phyloP scores from a whole-genome alignment of 2,888 invertebrate species.

The Papilio gigon region DNA sequence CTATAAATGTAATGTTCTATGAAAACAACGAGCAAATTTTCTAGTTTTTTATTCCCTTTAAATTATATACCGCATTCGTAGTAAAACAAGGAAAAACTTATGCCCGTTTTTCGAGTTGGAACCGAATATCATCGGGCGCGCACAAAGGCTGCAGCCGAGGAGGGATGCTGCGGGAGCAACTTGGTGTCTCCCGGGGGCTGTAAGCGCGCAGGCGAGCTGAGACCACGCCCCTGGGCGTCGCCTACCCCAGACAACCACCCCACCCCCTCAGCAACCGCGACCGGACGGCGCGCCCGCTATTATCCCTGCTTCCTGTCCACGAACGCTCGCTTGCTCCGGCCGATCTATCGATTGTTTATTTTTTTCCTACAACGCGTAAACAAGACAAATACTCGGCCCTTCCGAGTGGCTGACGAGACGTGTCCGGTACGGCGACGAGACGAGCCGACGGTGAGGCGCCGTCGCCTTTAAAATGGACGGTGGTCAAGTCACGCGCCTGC shows the following conservation, averaged over 20 bases:
- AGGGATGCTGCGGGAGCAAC: constrained; percentile 27
- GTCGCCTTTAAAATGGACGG: constrained; percentile 50
- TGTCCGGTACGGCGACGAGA: constrained; percentile 46
- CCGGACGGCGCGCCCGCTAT: constrained; percentile 72
- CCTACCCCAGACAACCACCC: constrained; percentile 51
- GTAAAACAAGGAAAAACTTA: constrained; percentile 2
- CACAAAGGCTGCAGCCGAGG: constrained; percentile 1
- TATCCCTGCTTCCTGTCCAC: constrained; percentile 81
- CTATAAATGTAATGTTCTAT: neutral
- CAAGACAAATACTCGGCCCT: constrained; percentile 69
- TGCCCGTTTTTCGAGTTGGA: constrained; percentile 3
- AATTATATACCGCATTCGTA: neutral
- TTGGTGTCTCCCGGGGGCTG: constrained; percentile 46
- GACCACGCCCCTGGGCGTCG: constrained; percentile 58
- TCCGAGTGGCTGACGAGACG: constrained; percentile 63
- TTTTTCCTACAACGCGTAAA: constrained; percentile 69
- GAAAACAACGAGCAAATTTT: neutral
- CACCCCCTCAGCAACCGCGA: constrained; percentile 54
- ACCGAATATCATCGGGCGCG: neutral
- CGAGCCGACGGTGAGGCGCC: constrained; percentile 46
- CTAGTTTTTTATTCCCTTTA: neutral
- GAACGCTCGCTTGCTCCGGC: constrained; percentile 74
- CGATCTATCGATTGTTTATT: constrained; percentile 80
- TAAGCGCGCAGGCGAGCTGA: constrained; percentile 55
- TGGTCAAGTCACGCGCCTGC: constrained; percentile 33